phyloP scores from a whole-genome alignment of 2,113 vertebrate genomes.

The Rhinolophus sinicus region DNA sequence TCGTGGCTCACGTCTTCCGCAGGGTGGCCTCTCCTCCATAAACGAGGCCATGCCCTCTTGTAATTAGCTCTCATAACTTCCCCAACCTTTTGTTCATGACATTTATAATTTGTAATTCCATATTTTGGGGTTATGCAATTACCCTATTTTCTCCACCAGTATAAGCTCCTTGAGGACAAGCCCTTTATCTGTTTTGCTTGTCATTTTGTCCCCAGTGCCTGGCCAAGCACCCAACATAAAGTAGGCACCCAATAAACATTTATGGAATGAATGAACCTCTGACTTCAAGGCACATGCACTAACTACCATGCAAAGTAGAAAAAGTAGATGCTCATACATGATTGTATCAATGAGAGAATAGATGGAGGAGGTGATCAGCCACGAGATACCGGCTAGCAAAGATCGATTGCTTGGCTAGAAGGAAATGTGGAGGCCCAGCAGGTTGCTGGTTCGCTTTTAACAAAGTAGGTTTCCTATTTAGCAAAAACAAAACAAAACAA shows the following conservation, averaged over 20 bases:
- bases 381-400: background rate
- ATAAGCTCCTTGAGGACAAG: background rate
- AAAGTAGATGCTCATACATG: background rate
- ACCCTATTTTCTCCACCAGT: background rate
- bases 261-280: background rate
- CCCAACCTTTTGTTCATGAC: background rate
- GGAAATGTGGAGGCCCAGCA: background rate
- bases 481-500: background rate
- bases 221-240: background rate
- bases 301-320: background rate
- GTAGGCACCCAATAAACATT: background rate
- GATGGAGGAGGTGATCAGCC: background rate
- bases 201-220: background rate
- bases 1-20: background rate
- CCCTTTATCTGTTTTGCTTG: background rate
- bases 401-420: background rate
- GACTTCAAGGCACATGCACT: background rate
- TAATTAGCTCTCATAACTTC: background rate
- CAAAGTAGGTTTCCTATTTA: constrained; percentile 9
- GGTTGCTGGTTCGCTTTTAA: background rate
- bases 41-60: background rate
- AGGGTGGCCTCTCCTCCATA: background rate
- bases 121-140: background rate
- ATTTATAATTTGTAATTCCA: background rate
- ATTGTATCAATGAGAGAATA: background rate